phyloP scores from a whole-genome alignment of 2,888 invertebrate genomes.

The Protula sp. region DNA sequence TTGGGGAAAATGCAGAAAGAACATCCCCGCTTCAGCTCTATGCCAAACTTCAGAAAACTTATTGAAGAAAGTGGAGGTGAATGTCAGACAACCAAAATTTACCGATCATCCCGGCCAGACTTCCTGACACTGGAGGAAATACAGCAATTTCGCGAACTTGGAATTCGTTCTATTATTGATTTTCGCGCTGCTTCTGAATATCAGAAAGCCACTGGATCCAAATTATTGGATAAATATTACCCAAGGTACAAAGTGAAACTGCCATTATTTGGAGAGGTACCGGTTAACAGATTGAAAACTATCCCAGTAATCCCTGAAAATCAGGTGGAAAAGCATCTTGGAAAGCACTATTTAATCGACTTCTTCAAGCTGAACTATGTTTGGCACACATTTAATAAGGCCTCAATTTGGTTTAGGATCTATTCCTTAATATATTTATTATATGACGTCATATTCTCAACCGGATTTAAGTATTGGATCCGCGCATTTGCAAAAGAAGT shows the following conservation, averaged over 20 bases:
- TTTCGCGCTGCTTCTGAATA: slow-evolving; percentile 37
- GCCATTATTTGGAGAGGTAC: slow-evolving; percentile 8
- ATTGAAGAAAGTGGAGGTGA: no score
- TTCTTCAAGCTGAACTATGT: slow-evolving; percentile 34
- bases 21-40: slow-evolving; percentile 11
- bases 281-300: background rate
- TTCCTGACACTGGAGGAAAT: slow-evolving; percentile 29
- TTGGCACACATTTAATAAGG: no score
- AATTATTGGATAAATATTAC: slow-evolving; percentile 31
- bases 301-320: background rate
- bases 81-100: no score
- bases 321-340: no score
- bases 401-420: slow-evolving; percentile 33
- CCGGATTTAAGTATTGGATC: slow-evolving; percentile 27
- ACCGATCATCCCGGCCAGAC: slow-evolving; percentile 41
- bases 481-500: slow-evolving; percentile 26
- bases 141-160: slow-evolving; percentile 24
- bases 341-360: slow-evolving; percentile 31
- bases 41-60: slow-evolving; percentile 13
- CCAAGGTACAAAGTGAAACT: slow-evolving; percentile 28
- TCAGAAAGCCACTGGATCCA: slow-evolving; percentile 24
- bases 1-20: no score
- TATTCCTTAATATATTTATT: slow-evolving; percentile 31
- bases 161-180: slow-evolving; percentile 37
- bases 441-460: slow-evolving; percentile 28